phyloP scores from a whole-genome alignment of 2,113 vertebrate species.

The Capreolus pygargus region DNA sequence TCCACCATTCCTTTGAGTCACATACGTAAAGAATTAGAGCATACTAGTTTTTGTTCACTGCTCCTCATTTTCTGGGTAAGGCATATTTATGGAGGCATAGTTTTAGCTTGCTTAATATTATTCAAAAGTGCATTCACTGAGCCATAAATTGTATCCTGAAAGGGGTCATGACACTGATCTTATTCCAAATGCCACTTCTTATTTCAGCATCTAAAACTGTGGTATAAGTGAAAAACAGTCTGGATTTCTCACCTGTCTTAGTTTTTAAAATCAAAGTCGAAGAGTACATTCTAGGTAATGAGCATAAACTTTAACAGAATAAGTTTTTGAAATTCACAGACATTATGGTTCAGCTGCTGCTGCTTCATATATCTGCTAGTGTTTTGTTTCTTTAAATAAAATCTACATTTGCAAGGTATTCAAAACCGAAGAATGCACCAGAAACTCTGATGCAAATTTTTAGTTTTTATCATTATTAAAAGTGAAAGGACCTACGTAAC shows the following conservation, averaged over 20 bases:
- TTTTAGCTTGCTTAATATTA: neutral
- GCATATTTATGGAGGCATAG: neutral
- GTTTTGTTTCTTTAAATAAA: neutral
- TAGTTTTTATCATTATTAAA: conserved; percentile 53
- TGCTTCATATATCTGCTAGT: neutral
- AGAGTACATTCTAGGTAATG: conserved; percentile 4
- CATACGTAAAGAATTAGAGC: neutral
- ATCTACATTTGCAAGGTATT: neutral
- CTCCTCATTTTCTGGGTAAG: neutral
- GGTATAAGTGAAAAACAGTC: neutral
- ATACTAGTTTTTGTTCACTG: neutral
- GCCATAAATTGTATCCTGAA: conserved; percentile 19
- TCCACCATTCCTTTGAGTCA: neutral
- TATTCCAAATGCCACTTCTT: conserved; percentile 35
- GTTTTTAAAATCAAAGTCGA: neutral
- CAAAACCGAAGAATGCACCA: neutral
- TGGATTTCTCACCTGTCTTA: conserved; percentile 24
- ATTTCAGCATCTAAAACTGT: neutral
- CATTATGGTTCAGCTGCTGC: neutral
- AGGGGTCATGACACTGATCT: neutral
- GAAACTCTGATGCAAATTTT: conserved; percentile 24
- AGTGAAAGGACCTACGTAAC: conserved; percentile 37
- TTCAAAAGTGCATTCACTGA: neutral
- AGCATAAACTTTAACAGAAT: conserved; percentile 43
- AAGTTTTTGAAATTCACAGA: neutral